These are phyloP conservation scores for Corbicula japonica DNA, from an alignment of 2,888 invertebrate genomes.

Conservation along the genomic window DNA sequence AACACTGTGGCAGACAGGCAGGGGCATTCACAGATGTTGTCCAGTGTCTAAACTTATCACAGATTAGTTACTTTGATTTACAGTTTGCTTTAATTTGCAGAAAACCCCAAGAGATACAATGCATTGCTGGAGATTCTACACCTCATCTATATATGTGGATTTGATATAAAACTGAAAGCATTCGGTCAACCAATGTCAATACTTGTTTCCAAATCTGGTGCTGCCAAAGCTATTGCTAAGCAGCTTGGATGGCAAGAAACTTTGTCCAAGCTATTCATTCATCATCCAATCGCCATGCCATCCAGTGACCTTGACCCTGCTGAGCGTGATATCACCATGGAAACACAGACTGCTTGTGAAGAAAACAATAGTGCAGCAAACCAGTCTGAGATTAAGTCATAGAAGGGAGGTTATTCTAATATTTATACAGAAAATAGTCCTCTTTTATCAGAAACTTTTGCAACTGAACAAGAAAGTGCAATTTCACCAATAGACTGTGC, in stretches of 20 bases:
- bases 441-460: not conserved
- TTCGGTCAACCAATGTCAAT: constrained; percentile 82
- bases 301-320: constrained; percentile 34
- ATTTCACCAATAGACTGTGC: constrained; percentile 33
- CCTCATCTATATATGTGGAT: constrained; percentile 86
- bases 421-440: not conserved
- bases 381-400: constrained; percentile 6
- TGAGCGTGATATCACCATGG: constrained; percentile 44
- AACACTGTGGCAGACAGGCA: no score
- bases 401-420: constrained; percentile 38
- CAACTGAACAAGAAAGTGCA: constrained; percentile 2
- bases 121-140: constrained; percentile 88
- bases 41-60: no score
- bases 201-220: constrained; percentile 78
- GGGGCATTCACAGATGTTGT: no score
- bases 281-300: constrained; percentile 51
- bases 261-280: constrained; percentile 81
- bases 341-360: constrained; percentile 27
- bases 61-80: no score
- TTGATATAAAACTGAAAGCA: constrained; percentile 83
- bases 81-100: constrained; percentile 82
- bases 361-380: constrained; percentile 6
- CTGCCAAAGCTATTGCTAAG: constrained; percentile 83
- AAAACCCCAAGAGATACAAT: constrained; percentile 88
- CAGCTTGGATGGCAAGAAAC: constrained; percentile 89